phyloP scores from a whole-genome alignment of 37 sponge, comb jelly and placozoan genomes.

The Cliona cf. orientalis region DNA sequence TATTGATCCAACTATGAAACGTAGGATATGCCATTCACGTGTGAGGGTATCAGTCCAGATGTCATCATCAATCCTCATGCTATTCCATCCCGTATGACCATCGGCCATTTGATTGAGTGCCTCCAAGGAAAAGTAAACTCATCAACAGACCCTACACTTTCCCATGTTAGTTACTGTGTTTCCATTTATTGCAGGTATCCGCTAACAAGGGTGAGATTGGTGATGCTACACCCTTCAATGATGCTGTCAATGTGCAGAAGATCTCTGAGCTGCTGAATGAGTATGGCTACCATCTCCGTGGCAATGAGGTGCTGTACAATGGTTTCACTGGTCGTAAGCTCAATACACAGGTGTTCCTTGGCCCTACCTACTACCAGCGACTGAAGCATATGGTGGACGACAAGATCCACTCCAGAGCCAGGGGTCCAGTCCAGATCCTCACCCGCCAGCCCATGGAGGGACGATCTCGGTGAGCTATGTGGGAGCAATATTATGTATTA shows the following conservation, averaged over 20 bases:
- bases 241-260: conserved; percentile 99
- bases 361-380: conserved; percentile 99
- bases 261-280: conserved; percentile 93
- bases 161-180: conserved; percentile 2
- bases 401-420: conserved; percentile 98
- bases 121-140: conserved; percentile 90
- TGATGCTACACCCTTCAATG: conserved; percentile 99
- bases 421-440: conserved; percentile 96
- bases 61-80: conserved; percentile 99
- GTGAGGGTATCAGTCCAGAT: conserved; percentile 98
- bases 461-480: conserved; percentile 80
- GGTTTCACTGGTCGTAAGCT: conserved; percentile 99
- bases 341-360: conserved; percentile 98
- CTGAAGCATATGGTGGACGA: conserved; percentile 99
- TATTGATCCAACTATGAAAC: not conserved
- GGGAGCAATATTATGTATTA: no score
- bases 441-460: conserved; percentile 99
- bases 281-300: conserved; percentile 96
- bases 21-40: conserved; percentile 98
- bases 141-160: no score
- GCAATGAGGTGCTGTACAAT: conserved; percentile 98
- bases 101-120: conserved; percentile 99
- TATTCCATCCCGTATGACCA: conserved; percentile 99
- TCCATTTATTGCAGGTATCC: conserved; percentile 78
- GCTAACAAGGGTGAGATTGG: conserved; percentile 99